A percentile compares a stretch with the other conserved stretches of the same genome.
phyloP scores from a whole-genome alignment of 2,888 invertebrate genomes.

The Taenaris catops region DNA sequence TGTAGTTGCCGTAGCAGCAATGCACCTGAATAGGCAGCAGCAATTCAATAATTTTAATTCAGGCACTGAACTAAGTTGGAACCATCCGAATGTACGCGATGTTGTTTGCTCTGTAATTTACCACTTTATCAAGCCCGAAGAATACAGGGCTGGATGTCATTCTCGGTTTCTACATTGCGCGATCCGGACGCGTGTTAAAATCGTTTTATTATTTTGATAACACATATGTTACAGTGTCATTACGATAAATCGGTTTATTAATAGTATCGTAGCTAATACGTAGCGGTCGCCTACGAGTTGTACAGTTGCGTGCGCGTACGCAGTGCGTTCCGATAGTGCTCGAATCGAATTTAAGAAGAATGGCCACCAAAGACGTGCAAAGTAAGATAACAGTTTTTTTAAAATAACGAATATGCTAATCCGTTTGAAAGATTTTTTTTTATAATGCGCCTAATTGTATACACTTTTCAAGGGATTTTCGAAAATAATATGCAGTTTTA shows the following conservation, averaged over 20 bases:
- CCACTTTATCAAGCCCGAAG: constrained; percentile 44
- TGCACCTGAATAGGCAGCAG: too few species aligned
- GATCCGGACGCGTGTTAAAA: constrained; percentile 45
- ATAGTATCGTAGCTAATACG: constrained; percentile 50
- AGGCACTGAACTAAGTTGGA: constrained; percentile 29
- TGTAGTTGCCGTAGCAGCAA: too few species aligned
- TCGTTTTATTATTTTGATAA: constrained; percentile 28
- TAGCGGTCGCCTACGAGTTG: constrained; percentile 49
- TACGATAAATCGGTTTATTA: constrained; percentile 35
- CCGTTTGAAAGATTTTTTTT: too few species aligned
- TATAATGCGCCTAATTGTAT: too few species aligned
- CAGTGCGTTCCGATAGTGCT: constrained; percentile 24
- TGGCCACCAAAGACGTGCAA: constrained; percentile 44
- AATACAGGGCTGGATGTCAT: constrained; percentile 46
- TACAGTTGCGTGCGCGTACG: constrained; percentile 31
- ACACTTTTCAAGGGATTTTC: too few species aligned
- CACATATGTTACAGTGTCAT: constrained; percentile 36
- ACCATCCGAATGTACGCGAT: constrained; percentile 24
- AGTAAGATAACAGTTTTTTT: too few species aligned
- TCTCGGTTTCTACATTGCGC: constrained; percentile 47
- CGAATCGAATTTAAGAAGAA: constrained; percentile 31
- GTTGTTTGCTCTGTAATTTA: constrained; percentile 48
- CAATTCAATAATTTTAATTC: too few species aligned
- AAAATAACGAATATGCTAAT: too few species aligned
- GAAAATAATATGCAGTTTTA: too few species aligned